Conservation (phyloP, 2,888 invertebrate genomes). For the Acanthosepion esculentum region DNA sequence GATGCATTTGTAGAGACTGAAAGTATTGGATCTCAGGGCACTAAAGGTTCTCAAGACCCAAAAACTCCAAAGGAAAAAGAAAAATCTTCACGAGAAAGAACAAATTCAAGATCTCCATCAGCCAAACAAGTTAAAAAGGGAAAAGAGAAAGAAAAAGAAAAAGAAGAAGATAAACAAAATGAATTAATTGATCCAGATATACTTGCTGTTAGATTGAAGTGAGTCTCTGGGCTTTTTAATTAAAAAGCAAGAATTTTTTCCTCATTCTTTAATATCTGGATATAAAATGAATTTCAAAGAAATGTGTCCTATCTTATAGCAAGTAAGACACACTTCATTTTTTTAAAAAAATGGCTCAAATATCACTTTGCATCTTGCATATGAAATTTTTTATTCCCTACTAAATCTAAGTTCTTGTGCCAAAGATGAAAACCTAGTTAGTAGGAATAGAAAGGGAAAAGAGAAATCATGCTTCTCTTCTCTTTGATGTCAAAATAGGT, state of each 20-base stretch:
- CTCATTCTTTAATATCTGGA: neutral
- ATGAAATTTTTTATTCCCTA: too few species aligned
- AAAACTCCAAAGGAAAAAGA: constrained; percentile 54
- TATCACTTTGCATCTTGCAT: too few species aligned
- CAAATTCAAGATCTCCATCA: constrained; percentile 68
- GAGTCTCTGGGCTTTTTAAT: neutral
- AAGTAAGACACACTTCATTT: too few species aligned
- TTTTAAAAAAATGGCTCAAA: too few species aligned
- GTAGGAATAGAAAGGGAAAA: too few species aligned
- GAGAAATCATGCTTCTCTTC: too few species aligned
- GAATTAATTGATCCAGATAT: constrained; percentile 54
- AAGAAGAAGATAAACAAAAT: neutral
- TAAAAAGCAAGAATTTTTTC: neutral
- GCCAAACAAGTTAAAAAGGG: constrained; percentile 65
- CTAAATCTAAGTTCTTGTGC: too few species aligned
- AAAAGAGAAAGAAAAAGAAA: constrained; percentile 61
- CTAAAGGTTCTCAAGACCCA: constrained; percentile 48
- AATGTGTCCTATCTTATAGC: neutral
- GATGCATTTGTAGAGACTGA: neutral
- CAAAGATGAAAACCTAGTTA: too few species aligned
- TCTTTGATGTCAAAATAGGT: too few species aligned
- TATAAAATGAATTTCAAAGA: neutral
- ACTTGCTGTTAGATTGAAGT: constrained; percentile 50
- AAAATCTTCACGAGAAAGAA: constrained; percentile 57
- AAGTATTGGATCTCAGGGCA: neutral